Percentiles rank a stretch among this genome's conserved stretches.
phyloP scores from a whole-genome alignment of 2,888 invertebrate genomes.

The Trachelus stipa region DNA sequence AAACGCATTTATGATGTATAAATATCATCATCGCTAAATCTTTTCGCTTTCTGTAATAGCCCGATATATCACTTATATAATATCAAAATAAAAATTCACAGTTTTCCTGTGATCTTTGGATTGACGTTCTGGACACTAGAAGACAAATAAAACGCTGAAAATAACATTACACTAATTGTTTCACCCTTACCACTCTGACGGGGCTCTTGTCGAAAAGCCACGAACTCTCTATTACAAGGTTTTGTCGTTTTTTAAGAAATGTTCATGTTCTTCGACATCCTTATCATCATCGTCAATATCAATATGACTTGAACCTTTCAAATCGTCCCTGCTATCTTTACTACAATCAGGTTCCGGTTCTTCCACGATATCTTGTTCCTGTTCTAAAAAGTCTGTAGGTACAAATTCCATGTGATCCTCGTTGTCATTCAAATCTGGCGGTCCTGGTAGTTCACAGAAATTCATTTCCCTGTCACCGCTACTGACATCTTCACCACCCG shows the following conservation, averaged over 20 bases:
- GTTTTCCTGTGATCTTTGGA: background rate
- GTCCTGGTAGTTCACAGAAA: constrained; percentile 48
- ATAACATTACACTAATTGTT: background rate
- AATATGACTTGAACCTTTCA: constrained; percentile 36
- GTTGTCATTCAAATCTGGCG: constrained; percentile 51
- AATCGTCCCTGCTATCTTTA: constrained; percentile 41
- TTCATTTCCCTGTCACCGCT: constrained; percentile 49
- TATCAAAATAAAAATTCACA: background rate
- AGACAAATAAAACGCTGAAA: background rate
- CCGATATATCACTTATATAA: background rate
- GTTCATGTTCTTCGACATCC: constrained; percentile 30
- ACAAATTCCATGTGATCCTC: constrained; percentile 64
- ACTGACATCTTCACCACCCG: constrained; percentile 50
- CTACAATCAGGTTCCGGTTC: constrained; percentile 53
- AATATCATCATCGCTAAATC: background rate
- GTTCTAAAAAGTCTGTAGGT: constrained; percentile 64
- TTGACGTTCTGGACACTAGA: background rate
- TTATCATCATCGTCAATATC: constrained; percentile 15
- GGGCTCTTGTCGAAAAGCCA: background rate
- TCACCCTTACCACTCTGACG: background rate
- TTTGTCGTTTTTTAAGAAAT: constrained; percentile 33
- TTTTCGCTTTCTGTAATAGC: background rate
- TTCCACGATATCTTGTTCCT: constrained; percentile 61
- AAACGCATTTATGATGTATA: background rate
- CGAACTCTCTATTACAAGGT: constrained; percentile 24